Base-by-base conservation (phyloP, 2,797 vertebrate species). In the Rhynchonycteris naso region DNA sequence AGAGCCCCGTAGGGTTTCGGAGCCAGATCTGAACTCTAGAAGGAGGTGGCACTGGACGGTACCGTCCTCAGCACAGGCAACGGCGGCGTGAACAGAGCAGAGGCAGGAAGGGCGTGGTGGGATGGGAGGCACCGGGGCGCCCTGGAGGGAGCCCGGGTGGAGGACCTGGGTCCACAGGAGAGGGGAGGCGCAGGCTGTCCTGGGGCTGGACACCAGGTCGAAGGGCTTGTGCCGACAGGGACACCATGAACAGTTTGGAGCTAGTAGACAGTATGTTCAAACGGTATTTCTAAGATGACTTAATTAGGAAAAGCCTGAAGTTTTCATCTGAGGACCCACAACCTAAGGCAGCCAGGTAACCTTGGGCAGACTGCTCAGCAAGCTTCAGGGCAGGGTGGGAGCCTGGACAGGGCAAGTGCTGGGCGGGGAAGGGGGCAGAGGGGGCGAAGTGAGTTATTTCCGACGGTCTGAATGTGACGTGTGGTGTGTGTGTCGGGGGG, bases 1-100 rank as follows among this genome's bases (percentile, higher is more conserved):
- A 35, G 78, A 69, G 47, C 33, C 72, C 87, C 79, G 61, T 3
- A 19, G 92, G 95, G 91, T 38, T 87, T 93, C 18, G 0, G 3
- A 43, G 78, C 63, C 47, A 35, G 71, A 56, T 54, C 35, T 52
- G 74, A 88, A 65, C 12, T 43, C 33, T 1, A 24, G 50, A n/a
- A 61, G 43, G 66, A 16, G 28, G 21, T n/a, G 2, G 24, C 72
- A 2, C n/a, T 8, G 56, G 47, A 14, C 4, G 6, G 12, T 4
- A 43, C 3, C 5, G 21, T 2, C 38, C n/a, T 85, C 35, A 21
- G 1, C 28, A 1, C 9, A 22, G 50, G 19, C 22, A 9, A 28
- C 35, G 10, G 78, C 0, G 0, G 0, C n/a, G n/a, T n/a, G 14
- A 35, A 2, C 19, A 2, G 30, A 24, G 43, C 30, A 1, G 28